Conservation (phyloP, 2,888 invertebrate species). For the Noctua janthe region DNA sequence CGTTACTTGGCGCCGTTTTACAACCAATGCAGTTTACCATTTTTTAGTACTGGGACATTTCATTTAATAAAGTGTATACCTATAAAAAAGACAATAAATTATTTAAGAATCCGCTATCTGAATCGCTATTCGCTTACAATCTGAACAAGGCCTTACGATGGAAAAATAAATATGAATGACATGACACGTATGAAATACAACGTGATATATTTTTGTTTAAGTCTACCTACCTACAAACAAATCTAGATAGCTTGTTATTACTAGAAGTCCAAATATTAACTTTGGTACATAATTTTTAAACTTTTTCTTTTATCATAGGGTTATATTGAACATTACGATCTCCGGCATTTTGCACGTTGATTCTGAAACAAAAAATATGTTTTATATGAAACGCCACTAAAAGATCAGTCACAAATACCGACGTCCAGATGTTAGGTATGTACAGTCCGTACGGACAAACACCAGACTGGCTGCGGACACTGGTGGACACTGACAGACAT, state of each 20-base stretch:
- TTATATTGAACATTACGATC: conserved; percentile 65
- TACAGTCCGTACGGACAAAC: too few species aligned
- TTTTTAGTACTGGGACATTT: background rate
- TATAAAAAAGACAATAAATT: background rate
- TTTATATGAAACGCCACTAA: background rate
- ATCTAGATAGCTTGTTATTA: conserved; percentile 64
- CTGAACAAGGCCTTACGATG: conserved; percentile 40
- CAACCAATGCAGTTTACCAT: background rate
- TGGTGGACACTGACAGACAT: too few species aligned
- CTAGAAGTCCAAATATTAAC: conserved; percentile 76
- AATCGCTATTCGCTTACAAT: conserved; percentile 52
- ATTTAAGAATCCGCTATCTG: background rate
- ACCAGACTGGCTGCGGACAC: too few species aligned
- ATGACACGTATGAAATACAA: conserved; percentile 35
- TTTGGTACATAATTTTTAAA: conserved; percentile 75
- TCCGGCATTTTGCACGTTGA: conserved; percentile 60
- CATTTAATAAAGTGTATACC: background rate
- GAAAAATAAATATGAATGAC: conserved; percentile 27
- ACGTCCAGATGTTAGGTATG: too few species aligned
- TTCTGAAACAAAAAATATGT: conserved; percentile 66
- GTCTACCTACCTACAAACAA: conserved; percentile 63
- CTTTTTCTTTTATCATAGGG: conserved; percentile 63
- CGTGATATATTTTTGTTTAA: conserved; percentile 57
- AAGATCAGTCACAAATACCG: too few species aligned
- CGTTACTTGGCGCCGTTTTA: background rate